Conservation (phyloP, 2,797 vertebrate species). For the Furcifer pardalis region DNA sequence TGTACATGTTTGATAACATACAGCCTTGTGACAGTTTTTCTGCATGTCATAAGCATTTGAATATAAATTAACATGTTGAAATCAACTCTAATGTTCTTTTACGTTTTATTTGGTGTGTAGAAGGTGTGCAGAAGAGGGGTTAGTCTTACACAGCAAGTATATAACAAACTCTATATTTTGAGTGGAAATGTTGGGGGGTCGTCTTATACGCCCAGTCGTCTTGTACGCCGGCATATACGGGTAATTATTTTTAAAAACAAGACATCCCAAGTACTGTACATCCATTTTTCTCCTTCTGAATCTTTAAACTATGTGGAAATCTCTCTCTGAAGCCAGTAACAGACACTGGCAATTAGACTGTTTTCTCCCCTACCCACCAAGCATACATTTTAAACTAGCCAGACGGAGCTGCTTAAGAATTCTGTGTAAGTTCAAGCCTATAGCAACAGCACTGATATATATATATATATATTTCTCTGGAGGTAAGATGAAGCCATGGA, state of each 20-base stretch:
- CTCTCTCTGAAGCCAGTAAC: constrained; percentile 1
- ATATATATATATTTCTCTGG: constrained; percentile 45
- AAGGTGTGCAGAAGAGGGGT: too few relatives aligned
- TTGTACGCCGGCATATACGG: too few relatives aligned
- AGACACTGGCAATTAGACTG: background rate
- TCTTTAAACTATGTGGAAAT: constrained; percentile 28
- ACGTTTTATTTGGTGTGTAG: too few relatives aligned
- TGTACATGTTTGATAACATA: too few relatives aligned
- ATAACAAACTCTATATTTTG: too few relatives aligned
- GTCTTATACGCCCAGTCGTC: too few relatives aligned
- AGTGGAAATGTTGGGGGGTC: too few relatives aligned
- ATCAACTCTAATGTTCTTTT: too few relatives aligned
- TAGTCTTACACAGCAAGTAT: too few relatives aligned
- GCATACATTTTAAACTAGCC: background rate
- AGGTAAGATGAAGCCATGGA: constrained; percentile 15
- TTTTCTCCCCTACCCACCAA: background rate
- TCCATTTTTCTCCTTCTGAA: background rate
- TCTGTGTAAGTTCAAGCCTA: constrained; percentile 32
- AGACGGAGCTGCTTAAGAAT: constrained; percentile 9
- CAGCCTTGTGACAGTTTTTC: too few relatives aligned
- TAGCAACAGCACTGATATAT: constrained; percentile 23
- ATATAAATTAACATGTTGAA: too few relatives aligned
- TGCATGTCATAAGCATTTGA: too few relatives aligned
- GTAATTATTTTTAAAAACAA: background rate
- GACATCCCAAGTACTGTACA: constrained; percentile 28